phyloP scores from a whole-genome alignment of 2,797 vertebrate genomes.

The Mus caroli region DNA sequence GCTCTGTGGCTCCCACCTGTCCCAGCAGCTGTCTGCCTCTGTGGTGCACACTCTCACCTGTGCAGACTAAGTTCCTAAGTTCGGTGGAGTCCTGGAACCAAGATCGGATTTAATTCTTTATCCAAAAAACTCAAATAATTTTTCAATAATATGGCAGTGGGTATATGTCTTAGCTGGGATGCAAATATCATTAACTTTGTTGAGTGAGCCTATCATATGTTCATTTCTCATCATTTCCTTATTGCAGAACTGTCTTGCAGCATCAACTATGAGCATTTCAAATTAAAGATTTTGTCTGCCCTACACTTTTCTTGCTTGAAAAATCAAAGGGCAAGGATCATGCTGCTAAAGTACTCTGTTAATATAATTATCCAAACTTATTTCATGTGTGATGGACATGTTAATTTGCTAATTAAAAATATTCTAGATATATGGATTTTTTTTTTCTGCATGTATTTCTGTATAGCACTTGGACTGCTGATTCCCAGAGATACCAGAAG shows the following conservation, averaged over 20 bases:
- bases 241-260: too few species aligned
- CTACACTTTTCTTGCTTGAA: not conserved
- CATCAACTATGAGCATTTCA: too few species aligned
- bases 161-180: slow-evolving; percentile 54
- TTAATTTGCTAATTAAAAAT: not conserved
- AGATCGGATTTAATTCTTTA: slow-evolving; percentile 68
- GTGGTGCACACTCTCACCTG: too few species aligned
- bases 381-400: not conserved
- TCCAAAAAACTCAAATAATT: slow-evolving; percentile 71
- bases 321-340: not conserved
- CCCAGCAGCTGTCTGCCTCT: too few species aligned
- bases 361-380: not conserved
- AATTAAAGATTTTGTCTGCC: too few species aligned
- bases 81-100: too few species aligned
- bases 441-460: not conserved
- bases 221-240: not conserved
- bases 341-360: not conserved
- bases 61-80: too few species aligned
- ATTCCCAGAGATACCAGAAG: not conserved
- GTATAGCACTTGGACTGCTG: not conserved
- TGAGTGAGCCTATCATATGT: slow-evolving; percentile 34
- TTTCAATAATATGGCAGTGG: slow-evolving; percentile 63
- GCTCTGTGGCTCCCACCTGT: too few species aligned
- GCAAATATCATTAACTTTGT: slow-evolving; percentile 70
- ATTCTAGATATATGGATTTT: not conserved